These are phyloP conservation scores for Sarcophaga bullata DNA, from an alignment of 1,140 invertebrate genomes.

Conservation along the genomic window DNA sequence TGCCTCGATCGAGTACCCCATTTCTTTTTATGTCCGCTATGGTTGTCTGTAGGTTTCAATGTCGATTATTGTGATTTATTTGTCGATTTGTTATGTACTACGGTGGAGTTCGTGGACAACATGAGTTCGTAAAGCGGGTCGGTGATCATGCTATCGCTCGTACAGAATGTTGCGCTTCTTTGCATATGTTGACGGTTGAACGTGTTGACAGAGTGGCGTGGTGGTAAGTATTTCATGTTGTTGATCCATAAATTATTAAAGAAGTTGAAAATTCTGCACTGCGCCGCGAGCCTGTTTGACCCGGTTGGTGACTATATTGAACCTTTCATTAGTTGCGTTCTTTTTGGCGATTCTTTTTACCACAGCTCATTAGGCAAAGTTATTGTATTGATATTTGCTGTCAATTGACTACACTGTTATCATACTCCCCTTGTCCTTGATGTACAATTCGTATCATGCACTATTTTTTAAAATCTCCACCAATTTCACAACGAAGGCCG, in stretches of 20 bases:
- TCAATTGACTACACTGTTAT: background rate
- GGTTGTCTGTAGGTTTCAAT: slow-evolving; percentile 69
- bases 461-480: slow-evolving; percentile 95
- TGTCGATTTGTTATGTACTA: slow-evolving; percentile 42
- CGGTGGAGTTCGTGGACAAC: slow-evolving; percentile 33
- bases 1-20: slow-evolving; percentile 82
- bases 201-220: slow-evolving; percentile 58
- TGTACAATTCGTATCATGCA: slow-evolving; percentile 87
- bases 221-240: slow-evolving; percentile 61
- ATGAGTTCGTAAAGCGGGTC: slow-evolving; percentile 49
- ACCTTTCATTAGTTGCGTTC: slow-evolving; percentile 91
- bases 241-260: slow-evolving; percentile 70
- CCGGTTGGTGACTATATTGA: slow-evolving; percentile 84
- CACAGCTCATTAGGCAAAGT: slow-evolving; percentile 64
- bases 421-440: slow-evolving; percentile 69
- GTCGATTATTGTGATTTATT: slow-evolving; percentile 64
- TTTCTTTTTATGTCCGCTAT: slow-evolving; percentile 74
- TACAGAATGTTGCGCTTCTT: slow-evolving; percentile 50
- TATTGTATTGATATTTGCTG: background rate
- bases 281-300: slow-evolving; percentile 71
- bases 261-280: slow-evolving; percentile 79
- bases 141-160: slow-evolving; percentile 48
- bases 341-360: slow-evolving; percentile 93
- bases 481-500: slow-evolving; percentile 92
- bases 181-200: slow-evolving; percentile 65